phyloP scores from a whole-genome alignment of 2,113 vertebrate genomes.

The Pluvialis apricaria region DNA sequence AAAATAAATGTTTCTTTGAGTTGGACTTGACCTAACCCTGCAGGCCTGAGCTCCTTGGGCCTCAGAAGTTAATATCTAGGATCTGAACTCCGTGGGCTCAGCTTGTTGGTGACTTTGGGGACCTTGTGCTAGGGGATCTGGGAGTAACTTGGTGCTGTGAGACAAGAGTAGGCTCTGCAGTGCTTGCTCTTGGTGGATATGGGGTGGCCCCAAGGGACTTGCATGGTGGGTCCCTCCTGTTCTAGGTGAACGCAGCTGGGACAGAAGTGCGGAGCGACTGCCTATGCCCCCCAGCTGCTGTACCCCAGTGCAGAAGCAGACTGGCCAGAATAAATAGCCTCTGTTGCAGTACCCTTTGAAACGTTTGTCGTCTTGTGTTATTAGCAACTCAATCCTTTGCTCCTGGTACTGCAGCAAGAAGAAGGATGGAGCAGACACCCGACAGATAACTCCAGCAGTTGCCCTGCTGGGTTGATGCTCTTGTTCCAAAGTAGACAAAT shows the following conservation, averaged over 20 bases:
- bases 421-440: not conserved
- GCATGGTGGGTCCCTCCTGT: not conserved
- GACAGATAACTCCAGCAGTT: not conserved
- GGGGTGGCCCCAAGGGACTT: not conserved
- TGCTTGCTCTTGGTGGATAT: not conserved
- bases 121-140: not conserved
- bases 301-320: not conserved
- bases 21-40: not conserved
- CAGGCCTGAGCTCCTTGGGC: not conserved
- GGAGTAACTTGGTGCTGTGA: not conserved
- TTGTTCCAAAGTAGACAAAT: not conserved
- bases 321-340: not conserved
- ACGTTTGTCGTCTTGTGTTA: not conserved
- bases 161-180: not conserved
- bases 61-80: not conserved
- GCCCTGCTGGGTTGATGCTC: not conserved
- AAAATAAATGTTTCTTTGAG: slow-evolving; percentile 20
- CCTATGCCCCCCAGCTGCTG: not conserved
- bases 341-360: not conserved
- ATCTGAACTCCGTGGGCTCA: not conserved
- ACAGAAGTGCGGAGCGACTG: not conserved
- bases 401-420: not conserved
- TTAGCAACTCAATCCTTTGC: not conserved
- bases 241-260: not conserved
- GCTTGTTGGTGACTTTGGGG: not conserved